A percentile compares a stretch with the other conserved stretches of the same genome.
phyloP scores from a whole-genome alignment of 2,113 vertebrate genomes.

The Phaethornis superciliosus region DNA sequence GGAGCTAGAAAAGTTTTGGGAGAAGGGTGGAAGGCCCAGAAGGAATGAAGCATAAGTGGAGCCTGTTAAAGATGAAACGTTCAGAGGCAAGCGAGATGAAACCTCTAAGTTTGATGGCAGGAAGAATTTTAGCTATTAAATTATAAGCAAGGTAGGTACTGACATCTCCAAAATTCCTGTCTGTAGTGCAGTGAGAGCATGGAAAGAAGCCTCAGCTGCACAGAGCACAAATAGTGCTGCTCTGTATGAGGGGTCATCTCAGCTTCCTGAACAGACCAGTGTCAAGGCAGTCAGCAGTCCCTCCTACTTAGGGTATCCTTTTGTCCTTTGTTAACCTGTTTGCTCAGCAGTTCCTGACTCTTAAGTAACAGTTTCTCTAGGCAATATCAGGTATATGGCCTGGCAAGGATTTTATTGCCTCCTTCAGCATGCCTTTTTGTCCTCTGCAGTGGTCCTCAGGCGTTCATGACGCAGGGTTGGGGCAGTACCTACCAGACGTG shows the following conservation, averaged over 20 bases:
- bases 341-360: neutral
- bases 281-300: neutral
- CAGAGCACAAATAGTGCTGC: neutral
- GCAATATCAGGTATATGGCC: neutral
- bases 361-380: neutral
- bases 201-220: neutral
- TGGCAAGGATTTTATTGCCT: neutral
- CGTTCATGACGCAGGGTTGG: conserved; percentile 95
- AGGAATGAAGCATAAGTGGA: neutral
- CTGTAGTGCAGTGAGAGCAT: neutral
- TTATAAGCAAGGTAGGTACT: neutral
- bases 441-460: conserved; percentile 86
- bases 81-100: neutral
- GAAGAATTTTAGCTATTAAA: neutral
- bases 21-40: neutral
- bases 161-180: neutral
- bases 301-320: neutral
- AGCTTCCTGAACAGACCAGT: neutral
- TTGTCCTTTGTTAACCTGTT: neutral
- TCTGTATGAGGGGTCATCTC: neutral
- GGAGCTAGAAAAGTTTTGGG: neutral
- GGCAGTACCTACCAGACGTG: conserved; percentile 95
- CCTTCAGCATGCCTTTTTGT: conserved; percentile 33
- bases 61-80: neutral
- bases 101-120: neutral